A percentile compares a stretch with the other conserved stretches of the same genome.
Evolutionary conservation across 2,113 vertebrate species (phyloP).

Genomic region (Coreoperca whiteheadi): DNA sequence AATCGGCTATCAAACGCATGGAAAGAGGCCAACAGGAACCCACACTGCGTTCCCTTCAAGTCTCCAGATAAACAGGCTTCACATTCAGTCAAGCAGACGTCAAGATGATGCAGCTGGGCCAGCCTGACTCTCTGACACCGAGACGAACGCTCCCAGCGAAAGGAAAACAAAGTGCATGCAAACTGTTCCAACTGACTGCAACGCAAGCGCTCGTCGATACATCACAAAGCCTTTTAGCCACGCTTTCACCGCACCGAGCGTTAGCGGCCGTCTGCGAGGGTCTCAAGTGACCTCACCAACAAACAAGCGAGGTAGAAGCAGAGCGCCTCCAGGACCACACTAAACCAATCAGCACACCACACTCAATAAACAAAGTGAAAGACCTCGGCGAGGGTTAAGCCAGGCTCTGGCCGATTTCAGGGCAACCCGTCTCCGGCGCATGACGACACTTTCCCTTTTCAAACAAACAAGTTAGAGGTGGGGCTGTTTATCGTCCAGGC

Average conservation of each 20-base stretch:
- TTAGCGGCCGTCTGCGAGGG: constrained; percentile 7
- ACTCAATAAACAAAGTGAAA: constrained; percentile 8
- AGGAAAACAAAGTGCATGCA: background rate
- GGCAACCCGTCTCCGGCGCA: background rate
- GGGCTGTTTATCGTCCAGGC: background rate
- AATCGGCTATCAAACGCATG: background rate
- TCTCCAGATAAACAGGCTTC: background rate
- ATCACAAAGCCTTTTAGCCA: constrained; percentile 26
- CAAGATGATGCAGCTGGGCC: background rate
- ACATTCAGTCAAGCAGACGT: background rate
- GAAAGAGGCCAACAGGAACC: background rate
- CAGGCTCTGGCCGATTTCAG: background rate
- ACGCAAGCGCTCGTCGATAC: constrained; percentile 23
- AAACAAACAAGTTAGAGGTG: background rate
- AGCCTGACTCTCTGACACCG: background rate
- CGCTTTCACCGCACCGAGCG: constrained; percentile 23
- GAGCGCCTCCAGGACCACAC: background rate
- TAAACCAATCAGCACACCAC: constrained; percentile 13
- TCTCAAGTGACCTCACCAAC: constrained; percentile 35
- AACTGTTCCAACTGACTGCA: background rate
- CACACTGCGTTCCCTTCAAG: background rate
- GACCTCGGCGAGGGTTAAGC: fast-evolving
- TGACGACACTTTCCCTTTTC: background rate
- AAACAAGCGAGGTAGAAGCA: constrained; percentile 19
- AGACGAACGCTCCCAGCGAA: background rate